phyloP scores from a whole-genome alignment of 2,797 vertebrate genomes.

The Crotalus adamanteus region DNA sequence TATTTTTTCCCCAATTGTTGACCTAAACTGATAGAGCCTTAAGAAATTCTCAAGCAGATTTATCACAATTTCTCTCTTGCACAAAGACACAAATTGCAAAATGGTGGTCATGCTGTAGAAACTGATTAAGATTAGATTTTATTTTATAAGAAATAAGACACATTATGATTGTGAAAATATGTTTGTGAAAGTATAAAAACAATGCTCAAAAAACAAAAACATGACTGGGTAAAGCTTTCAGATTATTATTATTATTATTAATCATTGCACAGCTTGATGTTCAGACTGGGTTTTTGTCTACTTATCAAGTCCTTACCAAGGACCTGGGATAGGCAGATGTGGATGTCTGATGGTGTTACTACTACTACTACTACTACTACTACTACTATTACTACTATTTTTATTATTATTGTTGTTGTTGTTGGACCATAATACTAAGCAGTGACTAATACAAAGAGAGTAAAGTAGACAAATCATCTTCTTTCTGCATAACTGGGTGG shows the following conservation, averaged over 20 bases:
- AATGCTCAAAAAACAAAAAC: background rate
- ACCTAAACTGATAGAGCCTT: background rate
- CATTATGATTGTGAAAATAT: background rate
- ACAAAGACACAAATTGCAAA: background rate
- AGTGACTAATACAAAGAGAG: background rate
- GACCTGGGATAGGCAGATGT: no score
- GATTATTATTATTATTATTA: no score
- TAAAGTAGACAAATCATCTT: background rate
- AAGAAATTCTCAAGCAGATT: background rate
- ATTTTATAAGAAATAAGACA: background rate
- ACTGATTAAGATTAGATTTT: background rate
- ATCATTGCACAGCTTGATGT: no score
- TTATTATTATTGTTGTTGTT: no score
- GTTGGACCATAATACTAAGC: no score
- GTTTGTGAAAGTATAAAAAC: background rate
- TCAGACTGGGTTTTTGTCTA: no score
- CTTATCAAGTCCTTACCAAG: no score
- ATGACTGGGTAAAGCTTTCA: background rate
- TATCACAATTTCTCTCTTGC: background rate
- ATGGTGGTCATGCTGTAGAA: background rate
- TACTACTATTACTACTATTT: no score
- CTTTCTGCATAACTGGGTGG: background rate
- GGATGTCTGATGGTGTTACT: no score
- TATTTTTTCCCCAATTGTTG: background rate
- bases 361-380: no score